These are phyloP conservation scores for Apodemus agrarius DNA, from an alignment of 2,797 vertebrate genomes.

Conservation along the genomic window DNA sequence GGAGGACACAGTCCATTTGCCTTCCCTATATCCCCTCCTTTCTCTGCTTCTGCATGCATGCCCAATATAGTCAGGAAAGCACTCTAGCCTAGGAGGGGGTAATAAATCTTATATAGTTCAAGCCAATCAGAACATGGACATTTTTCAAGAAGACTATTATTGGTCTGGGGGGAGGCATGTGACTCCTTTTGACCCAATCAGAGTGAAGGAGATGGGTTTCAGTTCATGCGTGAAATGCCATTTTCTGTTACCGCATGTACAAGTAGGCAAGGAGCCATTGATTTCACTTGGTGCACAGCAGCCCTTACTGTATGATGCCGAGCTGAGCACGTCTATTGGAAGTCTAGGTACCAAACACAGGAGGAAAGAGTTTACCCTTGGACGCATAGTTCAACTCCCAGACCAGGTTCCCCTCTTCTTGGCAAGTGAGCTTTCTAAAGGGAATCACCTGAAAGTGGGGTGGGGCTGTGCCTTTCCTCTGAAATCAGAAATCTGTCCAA, in stretches of 20 bases:
- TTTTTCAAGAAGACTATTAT: conserved; percentile 18
- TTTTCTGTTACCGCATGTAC: background rate
- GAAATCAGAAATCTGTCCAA: background rate
- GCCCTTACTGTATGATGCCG: background rate
- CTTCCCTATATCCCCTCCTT: background rate
- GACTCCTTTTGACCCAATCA: background rate
- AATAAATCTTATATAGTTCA: background rate
- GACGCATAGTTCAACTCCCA: background rate
- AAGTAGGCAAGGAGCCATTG: background rate
- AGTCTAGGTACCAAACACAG: background rate
- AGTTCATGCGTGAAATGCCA: background rate
- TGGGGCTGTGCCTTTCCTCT: background rate
- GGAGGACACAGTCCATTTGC: background rate
- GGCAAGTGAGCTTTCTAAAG: background rate
- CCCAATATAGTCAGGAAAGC: background rate
- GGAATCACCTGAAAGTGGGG: background rate
- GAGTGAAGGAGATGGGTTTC: background rate
- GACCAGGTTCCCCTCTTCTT: background rate
- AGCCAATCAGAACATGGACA: background rate
- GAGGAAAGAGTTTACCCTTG: background rate
- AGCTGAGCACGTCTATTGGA: background rate
- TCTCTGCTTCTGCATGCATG: background rate
- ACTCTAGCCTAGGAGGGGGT: background rate
- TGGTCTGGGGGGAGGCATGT: background rate
- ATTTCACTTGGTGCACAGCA: background rate